phyloP scores from a whole-genome alignment of 1,140 invertebrate species.

The Trichonephila clavipes region DNA sequence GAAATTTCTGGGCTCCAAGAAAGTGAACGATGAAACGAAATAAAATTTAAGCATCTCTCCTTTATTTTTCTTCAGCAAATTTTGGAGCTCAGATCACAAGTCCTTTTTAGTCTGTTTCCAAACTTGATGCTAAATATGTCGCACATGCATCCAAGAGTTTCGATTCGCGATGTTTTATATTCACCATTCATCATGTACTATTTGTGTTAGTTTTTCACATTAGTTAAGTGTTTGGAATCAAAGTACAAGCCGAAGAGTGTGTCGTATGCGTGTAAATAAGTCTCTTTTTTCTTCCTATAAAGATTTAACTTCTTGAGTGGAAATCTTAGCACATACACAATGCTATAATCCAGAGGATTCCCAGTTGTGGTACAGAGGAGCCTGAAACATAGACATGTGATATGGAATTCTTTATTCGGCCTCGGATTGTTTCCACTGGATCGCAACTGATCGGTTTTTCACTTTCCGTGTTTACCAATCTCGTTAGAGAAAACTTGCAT shows the following conservation, averaged over 20 bases:
- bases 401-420: neutral
- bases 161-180: constrained; percentile 51
- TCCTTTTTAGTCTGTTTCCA: constrained; percentile 34
- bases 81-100: neutral
- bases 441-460: neutral
- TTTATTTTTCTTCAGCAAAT: neutral
- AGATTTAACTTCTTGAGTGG: constrained; percentile 50
- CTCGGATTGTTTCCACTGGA: neutral
- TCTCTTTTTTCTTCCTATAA: constrained; percentile 37
- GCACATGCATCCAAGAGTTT: constrained; percentile 61
- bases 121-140: constrained; percentile 48
- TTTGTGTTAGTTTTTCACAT: constrained; percentile 70
- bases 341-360: constrained; percentile 42
- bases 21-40: neutral
- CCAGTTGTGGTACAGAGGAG: neutral
- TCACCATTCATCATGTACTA: constrained; percentile 55
- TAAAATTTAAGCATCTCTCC: neutral
- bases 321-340: constrained; percentile 67
- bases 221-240: constrained; percentile 73
- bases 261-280: constrained; percentile 52
- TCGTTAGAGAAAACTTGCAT: constrained; percentile 22
- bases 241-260: constrained; percentile 63
- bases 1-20: constrained; percentile 57
- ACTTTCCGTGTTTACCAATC: neutral
- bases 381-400: constrained; percentile 24